Conservation (phyloP, 2,797 vertebrate genomes). For the Cyclopterus lumpus region DNA sequence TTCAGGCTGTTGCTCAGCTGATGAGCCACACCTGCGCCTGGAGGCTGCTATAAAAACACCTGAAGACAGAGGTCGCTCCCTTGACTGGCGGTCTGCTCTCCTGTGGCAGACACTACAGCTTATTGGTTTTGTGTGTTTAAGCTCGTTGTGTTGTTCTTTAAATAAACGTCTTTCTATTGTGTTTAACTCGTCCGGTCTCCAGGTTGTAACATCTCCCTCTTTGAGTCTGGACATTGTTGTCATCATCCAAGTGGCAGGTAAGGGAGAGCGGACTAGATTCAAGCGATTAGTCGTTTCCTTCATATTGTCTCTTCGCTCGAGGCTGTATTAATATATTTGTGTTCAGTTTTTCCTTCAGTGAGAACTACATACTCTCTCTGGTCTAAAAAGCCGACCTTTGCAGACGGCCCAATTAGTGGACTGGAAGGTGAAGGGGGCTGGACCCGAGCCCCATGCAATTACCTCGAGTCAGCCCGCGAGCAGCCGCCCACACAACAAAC, state of each 20-base stretch:
- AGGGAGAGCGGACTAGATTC: constrained; percentile 42
- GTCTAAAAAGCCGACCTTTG: constrained; percentile 59
- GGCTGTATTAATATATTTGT: constrained; percentile 22
- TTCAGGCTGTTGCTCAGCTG: too few relatives aligned
- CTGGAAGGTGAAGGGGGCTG: constrained; percentile 59
- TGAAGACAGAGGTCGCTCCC: too few relatives aligned
- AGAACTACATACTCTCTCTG: constrained; percentile 45
- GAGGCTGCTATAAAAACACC: too few relatives aligned
- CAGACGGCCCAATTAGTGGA: constrained; percentile 74
- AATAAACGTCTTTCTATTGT: too few relatives aligned
- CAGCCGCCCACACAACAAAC: constrained; percentile 61
- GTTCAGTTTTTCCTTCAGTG: constrained; percentile 19
- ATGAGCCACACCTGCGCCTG: too few relatives aligned
- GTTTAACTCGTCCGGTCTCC: too few relatives aligned
- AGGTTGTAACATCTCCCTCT: too few relatives aligned
- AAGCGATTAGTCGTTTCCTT: constrained; percentile 55
- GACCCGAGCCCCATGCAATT: constrained; percentile 64
- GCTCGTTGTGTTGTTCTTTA: too few relatives aligned
- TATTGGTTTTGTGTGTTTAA: too few relatives aligned
- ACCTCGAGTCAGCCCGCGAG: constrained; percentile 57
- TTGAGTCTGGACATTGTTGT: too few relatives aligned
- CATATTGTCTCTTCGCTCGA: constrained; percentile 1
- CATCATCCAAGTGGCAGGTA: constrained; percentile 33
- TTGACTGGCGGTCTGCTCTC: too few relatives aligned
- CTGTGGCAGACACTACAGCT: too few relatives aligned